Evolutionary conservation across 2,797 vertebrate species (phyloP), one percentile per base, ranked within the genome.

Genomic region (Bradypodion ventrale): DNA sequence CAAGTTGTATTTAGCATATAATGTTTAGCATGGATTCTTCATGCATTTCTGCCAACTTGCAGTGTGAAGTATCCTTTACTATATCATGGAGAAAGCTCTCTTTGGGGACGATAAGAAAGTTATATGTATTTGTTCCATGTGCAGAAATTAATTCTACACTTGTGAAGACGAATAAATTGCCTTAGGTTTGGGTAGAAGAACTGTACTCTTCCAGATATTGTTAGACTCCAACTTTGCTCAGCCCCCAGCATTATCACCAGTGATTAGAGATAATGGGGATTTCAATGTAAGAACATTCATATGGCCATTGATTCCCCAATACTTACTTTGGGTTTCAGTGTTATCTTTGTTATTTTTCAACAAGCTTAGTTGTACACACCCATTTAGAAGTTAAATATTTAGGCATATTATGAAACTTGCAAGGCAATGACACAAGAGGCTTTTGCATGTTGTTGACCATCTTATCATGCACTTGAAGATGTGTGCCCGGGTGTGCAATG

Each of bases 341-440:
- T 52, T 21, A 44, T 65, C 4, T 52, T 69, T 69, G 52, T 32
- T 83, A 13, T 29, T 40, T 66, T 40, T 16, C 42, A 19, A 8
- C 27, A 19, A 3, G 6, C 42, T 68, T 5, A 59, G n/a, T 25
- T 42, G 8, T 42, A 23, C 15, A 56, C 12, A 56, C 19, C 12
- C 5, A 56, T 56, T 56, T 15, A 56, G 13, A 91, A 93, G 91
- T 91, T 89, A 93, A 94, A 93, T 93, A 94, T 95, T 95, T 94
- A 92, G 95, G 89, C 19, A 19, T 19, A 56, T 19, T 4, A 21
- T 21, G 52, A 56, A 56, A 23, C 52, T 21, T 4, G 15, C 16
- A 56, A 19, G 52, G 19, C 52, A 56, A 56, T 56, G 15, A 56
- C 13, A 56, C 9, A 52, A 52, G 49, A 52, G 49, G 16, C 52